phyloP scores from a whole-genome alignment of 2,797 vertebrate genomes.

The Coreius guichenoti region DNA sequence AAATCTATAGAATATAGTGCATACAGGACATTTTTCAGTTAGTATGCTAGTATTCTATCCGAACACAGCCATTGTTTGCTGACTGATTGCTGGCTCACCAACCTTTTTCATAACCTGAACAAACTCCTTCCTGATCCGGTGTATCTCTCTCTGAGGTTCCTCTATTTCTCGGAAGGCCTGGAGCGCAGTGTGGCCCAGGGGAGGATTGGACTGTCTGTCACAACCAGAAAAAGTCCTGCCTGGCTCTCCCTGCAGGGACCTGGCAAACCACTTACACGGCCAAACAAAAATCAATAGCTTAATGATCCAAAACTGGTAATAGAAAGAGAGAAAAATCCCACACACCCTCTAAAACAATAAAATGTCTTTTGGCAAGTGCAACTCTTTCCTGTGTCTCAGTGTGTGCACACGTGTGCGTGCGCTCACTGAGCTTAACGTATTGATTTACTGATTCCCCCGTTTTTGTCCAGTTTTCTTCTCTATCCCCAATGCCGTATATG shows the following conservation, averaged over 20 bases:
- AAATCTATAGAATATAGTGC: not conserved
- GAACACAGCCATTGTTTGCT: constrained; percentile 11
- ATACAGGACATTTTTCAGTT: not conserved
- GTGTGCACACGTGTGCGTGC: constrained; percentile 62
- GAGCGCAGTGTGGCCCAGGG: constrained; percentile 65
- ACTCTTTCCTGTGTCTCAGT: constrained; percentile 74
- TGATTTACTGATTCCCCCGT: constrained; percentile 82
- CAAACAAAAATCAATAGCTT: constrained; percentile 86
- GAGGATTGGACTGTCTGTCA: constrained; percentile 73
- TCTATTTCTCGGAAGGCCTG: constrained; percentile 46
- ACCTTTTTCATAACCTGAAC: constrained; percentile 33
- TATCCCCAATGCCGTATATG: constrained; percentile 58
- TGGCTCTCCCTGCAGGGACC: constrained; percentile 78
- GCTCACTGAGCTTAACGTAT: constrained; percentile 80
- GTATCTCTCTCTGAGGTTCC: constrained; percentile 54
- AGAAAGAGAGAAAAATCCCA: constrained; percentile 75
- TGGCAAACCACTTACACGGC: constrained; percentile 80
- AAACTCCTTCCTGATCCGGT: constrained; percentile 2
- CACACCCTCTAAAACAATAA: constrained; percentile 81
- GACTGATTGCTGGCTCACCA: not conserved
- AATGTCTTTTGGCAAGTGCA: constrained; percentile 82
- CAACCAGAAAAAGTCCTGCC: constrained; percentile 77
- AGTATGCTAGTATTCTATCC: not conserved
- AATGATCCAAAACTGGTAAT: constrained; percentile 87
- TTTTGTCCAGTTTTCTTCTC: constrained; percentile 74